Base-by-base conservation (phyloP, 2,888 invertebrate species). In the Scaptomyza parva region DNA sequence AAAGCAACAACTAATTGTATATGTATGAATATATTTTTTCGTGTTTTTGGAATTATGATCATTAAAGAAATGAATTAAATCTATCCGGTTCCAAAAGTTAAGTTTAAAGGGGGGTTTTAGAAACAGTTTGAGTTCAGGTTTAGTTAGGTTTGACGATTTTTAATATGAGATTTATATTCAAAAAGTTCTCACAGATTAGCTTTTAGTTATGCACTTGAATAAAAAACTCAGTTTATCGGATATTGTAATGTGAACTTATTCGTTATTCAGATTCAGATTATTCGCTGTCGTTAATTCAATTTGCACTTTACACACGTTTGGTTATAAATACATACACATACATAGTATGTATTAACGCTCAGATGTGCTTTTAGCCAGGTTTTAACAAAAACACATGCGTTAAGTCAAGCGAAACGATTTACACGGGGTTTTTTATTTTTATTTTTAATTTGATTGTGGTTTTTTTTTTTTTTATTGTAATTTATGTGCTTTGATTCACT, bases 391-490 rank as follows among this genome's bases (percentile, higher is more conserved):
- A 26, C 28, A 33, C 28, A 43, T 39, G 45, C 54, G 24, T 52
- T 55, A 39, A 44, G 51, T 47, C 60, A 66, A 57, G 73, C 76
- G 57, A 45, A 75, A 58, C 75, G 26, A 58, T 57, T 63, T 55
- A 17, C 51, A 70, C 41, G 30, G 76, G 70, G 18, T 52, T 69
- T 69, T 68, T 74, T 28, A 28, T 45, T 14, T 26, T 11, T 20
- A 30, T 37, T 50, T 18, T 43, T 35, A 39, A 8, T 33, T 41
- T 47, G 5, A 20, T 24, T n/a, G 18, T 9, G 26, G 18, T 47
- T 68, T 73, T 67, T 54, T 22, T 20, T 7, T 47, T 39, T 37
- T 33, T 4, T 26, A 30, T 44, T 59, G n/a, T n/a, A n/a, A n/a
- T n/a, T n/a, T n/a, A n/a, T 24, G 18, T 8, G 22, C 24, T 44